Conservation (phyloP, 2,113 vertebrate species). For the Oenanthe melanoleuca region DNA sequence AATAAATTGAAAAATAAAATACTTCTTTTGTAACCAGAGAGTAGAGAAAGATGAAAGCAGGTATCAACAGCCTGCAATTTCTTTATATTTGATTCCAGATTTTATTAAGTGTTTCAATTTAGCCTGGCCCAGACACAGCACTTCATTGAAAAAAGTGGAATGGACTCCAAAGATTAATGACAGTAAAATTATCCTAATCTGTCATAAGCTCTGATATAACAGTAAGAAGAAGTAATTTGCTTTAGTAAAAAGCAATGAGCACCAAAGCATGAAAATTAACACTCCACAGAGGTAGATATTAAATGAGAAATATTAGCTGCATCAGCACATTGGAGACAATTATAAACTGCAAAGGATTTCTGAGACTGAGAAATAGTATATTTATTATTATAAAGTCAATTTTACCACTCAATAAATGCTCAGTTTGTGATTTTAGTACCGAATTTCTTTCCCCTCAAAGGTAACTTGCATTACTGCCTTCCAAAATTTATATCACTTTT, state of each 20-base stretch:
- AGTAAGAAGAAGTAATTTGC: constrained; percentile 42
- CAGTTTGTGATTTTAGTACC: neutral
- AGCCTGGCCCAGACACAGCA: neutral
- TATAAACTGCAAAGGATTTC: constrained; percentile 2
- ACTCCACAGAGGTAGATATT: constrained; percentile 50
- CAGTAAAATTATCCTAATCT: constrained; percentile 48
- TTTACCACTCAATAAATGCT: neutral
- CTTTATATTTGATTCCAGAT: neutral
- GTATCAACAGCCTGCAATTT: neutral
- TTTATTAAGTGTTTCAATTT: constrained; percentile 34
- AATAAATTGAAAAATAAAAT: neutral
- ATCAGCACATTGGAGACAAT: constrained; percentile 41
- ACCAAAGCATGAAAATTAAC: constrained; percentile 62
- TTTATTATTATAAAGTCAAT: constrained; percentile 37
- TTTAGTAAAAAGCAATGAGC: constrained; percentile 48
- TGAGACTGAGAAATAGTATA: neutral
- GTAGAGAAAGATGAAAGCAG: neutral
- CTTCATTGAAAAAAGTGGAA: constrained; percentile 16
- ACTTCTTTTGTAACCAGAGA: neutral
- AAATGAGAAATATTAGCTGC: constrained; percentile 60
- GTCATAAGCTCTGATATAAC: constrained; percentile 37
- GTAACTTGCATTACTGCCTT: neutral
- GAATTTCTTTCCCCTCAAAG: neutral
- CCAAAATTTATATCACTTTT: neutral
- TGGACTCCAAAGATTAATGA: constrained; percentile 51